Percentiles rank a stretch among this genome's conserved stretches.
phyloP scores from a whole-genome alignment of 1,140 invertebrate species.

The Zeugodacus cucurbitae region DNA sequence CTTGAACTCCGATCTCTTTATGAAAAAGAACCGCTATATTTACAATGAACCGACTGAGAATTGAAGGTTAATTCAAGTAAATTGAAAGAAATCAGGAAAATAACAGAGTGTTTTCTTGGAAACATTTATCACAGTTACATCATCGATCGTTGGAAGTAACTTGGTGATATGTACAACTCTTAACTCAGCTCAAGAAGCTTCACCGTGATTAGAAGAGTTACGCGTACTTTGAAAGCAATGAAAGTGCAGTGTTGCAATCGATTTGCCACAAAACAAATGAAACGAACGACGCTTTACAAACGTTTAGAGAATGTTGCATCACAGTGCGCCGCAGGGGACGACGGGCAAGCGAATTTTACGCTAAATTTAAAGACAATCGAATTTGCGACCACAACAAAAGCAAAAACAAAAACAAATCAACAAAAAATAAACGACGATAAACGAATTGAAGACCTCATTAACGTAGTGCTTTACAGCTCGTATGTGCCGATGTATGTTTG shows the following conservation, averaged over 20 bases:
- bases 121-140: too few relatives aligned
- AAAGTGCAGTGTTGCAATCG: neutral
- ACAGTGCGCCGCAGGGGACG: neutral
- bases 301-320: neutral
- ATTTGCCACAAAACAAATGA: neutral
- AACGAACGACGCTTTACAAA: neutral
- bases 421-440: neutral
- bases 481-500: neutral
- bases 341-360: neutral
- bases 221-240: neutral
- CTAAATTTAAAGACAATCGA: conserved; percentile 18
- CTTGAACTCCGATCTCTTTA: too few relatives aligned
- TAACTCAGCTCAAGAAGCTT: too few relatives aligned
- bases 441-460: conserved; percentile 22
- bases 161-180: too few relatives aligned
- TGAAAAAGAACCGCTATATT: too few relatives aligned
- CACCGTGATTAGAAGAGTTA: too few relatives aligned
- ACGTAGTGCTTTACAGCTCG: neutral
- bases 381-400: conserved; percentile 8
- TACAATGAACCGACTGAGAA: too few relatives aligned
- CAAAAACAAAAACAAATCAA: neutral
- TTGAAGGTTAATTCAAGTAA: too few relatives aligned
- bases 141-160: too few relatives aligned
- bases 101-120: too few relatives aligned
- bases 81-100: too few relatives aligned